A percentile compares a stretch with the other conserved stretches of the same genome.
These are phyloP conservation scores for Pitta sordida DNA, from an alignment of 2,113 vertebrate species.

Conservation along the genomic window DNA sequence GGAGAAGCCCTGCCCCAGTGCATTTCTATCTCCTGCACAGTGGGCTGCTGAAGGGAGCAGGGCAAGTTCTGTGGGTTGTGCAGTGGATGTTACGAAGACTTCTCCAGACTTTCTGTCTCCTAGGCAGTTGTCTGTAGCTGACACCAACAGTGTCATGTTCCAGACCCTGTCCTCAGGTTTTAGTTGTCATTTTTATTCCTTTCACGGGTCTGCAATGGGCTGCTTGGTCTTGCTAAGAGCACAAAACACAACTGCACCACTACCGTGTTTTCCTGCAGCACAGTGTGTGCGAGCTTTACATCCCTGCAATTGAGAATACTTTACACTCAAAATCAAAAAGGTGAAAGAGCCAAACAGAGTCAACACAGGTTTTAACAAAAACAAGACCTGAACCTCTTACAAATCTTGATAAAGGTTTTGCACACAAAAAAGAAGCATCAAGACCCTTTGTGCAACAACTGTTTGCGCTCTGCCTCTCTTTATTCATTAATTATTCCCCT, in stretches of 20 bases:
- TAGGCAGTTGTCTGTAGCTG: constrained; percentile 41
- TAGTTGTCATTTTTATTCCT: constrained; percentile 2
- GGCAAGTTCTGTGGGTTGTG: neutral
- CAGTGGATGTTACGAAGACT: neutral
- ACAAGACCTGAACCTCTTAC: neutral
- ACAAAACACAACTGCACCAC: neutral
- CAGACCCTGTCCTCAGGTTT: constrained; percentile 29
- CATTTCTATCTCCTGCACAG: neutral
- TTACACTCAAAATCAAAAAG: neutral
- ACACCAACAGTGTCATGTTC: constrained; percentile 44
- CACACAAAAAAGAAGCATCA: neutral
- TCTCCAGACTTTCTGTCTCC: constrained; percentile 53
- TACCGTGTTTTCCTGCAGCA: neutral
- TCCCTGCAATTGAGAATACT: neutral
- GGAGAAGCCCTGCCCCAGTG: neutral
- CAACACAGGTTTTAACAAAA: neutral
- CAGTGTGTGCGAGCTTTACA: neutral
- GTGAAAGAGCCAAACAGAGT: neutral
- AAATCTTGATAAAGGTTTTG: neutral
- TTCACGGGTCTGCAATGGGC: neutral
- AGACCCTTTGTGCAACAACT: neutral
- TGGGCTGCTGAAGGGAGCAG: neutral
- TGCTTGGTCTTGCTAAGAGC: neutral
- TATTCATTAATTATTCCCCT: constrained; percentile 13
- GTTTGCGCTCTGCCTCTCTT: neutral